A percentile compares a stretch with the other conserved stretches of the same genome.
phyloP scores from a whole-genome alignment of 2,797 vertebrate genomes.

The Staurois parvus region DNA sequence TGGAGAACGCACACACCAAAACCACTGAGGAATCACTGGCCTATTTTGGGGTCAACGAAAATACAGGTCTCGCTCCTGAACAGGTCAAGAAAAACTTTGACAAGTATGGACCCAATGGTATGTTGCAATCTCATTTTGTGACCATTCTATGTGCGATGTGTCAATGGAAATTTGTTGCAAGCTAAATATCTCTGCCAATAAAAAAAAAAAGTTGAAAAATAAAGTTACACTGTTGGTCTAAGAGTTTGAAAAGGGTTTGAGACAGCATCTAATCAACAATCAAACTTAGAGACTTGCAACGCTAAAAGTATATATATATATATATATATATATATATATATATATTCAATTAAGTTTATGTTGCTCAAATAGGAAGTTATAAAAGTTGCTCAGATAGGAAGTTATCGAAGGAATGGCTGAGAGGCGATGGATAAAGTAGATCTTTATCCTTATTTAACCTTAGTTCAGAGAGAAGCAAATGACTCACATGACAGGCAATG shows the following conservation, averaged over 20 bases:
- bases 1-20: constrained; percentile 87
- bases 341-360: not conserved
- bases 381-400: not conserved
- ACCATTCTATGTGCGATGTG: not conserved
- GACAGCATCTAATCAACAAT: not conserved
- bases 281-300: not conserved
- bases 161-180: not conserved
- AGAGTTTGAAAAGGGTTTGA: not conserved
- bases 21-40: constrained; percentile 79
- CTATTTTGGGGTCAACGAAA: constrained; percentile 85
- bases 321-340: not conserved
- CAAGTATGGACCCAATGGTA: constrained; percentile 89
- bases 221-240: not conserved
- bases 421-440: not conserved
- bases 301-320: too few relatives aligned
- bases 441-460: not conserved
- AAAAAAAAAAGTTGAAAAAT: not conserved
- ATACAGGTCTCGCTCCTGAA: constrained; percentile 80
- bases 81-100: constrained; percentile 88
- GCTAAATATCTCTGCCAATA: not conserved
- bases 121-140: constrained; percentile 65
- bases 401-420: not conserved
- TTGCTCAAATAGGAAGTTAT: too few relatives aligned
- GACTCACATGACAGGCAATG: not conserved
- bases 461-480: not conserved